A percentile compares a stretch with the other conserved stretches of the same genome.
Conservation (phyloP, 2,888 invertebrate species). For the Limnephilus auricula region DNA sequence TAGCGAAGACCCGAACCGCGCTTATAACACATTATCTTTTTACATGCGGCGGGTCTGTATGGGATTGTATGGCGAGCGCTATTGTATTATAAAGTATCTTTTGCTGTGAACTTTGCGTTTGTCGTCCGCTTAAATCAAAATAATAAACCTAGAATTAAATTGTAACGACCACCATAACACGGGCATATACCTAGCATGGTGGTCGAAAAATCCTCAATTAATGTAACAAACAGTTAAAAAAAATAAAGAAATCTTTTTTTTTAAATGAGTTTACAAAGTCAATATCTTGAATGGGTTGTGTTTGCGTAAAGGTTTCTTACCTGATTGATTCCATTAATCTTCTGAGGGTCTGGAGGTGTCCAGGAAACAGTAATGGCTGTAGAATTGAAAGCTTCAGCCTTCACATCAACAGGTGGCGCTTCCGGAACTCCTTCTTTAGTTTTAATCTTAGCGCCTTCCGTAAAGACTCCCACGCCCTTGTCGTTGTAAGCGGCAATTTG, state of each 20-base stretch:
- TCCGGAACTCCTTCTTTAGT: slow-evolving; percentile 98
- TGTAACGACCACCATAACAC: too few species aligned
- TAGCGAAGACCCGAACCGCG: too few species aligned
- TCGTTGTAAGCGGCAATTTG: slow-evolving; percentile 98
- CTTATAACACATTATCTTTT: too few species aligned
- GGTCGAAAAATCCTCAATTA: too few species aligned
- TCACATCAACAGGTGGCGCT: slow-evolving; percentile 91
- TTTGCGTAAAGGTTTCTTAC: slow-evolving; percentile 70
- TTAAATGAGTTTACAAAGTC: not conserved
- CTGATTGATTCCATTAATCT: slow-evolving; percentile 98
- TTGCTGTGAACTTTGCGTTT: too few species aligned
- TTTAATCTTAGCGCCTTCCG: slow-evolving; percentile 93
- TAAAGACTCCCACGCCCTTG: slow-evolving; percentile 95
- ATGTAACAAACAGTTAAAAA: too few species aligned
- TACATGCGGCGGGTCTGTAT: too few species aligned
- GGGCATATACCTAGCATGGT: too few species aligned
- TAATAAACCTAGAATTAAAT: not conserved
- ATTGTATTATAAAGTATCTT: too few species aligned
- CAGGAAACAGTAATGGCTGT: slow-evolving; percentile 91
- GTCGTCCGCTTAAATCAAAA: not conserved
- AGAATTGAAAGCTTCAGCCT: slow-evolving; percentile 89
- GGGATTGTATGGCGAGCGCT: too few species aligned
- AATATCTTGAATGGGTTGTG: not conserved
- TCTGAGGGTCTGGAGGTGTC: slow-evolving; percentile 98
- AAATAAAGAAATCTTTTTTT: too few species aligned